These are phyloP conservation scores for Microctonus aethiopoides DNA, from an alignment of 2,888 invertebrate genomes.

Conservation along the genomic window DNA sequence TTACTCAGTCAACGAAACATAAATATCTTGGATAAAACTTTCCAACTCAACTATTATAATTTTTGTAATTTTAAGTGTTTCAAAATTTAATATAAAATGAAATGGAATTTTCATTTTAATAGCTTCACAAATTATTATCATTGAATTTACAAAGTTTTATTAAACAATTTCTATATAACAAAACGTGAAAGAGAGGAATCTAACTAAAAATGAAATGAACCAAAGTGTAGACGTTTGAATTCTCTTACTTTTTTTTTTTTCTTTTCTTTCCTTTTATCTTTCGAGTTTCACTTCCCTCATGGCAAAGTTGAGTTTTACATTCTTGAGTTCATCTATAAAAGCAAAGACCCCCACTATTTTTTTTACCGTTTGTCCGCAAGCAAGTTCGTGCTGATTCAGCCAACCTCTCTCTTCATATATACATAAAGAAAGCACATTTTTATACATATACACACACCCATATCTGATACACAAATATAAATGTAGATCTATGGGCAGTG, in stretches of 20 bases:
- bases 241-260: neutral
- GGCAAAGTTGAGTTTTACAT: neutral
- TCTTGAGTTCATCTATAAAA: neutral
- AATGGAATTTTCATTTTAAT: neutral
- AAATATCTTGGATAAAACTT: neutral
- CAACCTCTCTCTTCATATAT: constrained; percentile 27
- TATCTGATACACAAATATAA: neutral
- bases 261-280: neutral
- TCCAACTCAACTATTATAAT: neutral
- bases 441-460: neutral
- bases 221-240: neutral
- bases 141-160: neutral
- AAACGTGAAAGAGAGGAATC: neutral
- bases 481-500: neutral
- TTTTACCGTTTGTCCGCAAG: neutral
- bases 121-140: neutral
- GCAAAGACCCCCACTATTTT: neutral
- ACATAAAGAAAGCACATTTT: neutral
- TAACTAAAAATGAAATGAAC: neutral
- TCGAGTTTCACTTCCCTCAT: neutral
- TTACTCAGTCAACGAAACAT: neutral
- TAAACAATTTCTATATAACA: neutral
- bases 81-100: neutral
- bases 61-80: neutral
- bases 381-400: constrained; percentile 33